Evolutionary conservation across 2,113 vertebrate genomes (phyloP), one percentile per base, ranked within the genome.

Genomic region (Lonchura striata): DNA sequence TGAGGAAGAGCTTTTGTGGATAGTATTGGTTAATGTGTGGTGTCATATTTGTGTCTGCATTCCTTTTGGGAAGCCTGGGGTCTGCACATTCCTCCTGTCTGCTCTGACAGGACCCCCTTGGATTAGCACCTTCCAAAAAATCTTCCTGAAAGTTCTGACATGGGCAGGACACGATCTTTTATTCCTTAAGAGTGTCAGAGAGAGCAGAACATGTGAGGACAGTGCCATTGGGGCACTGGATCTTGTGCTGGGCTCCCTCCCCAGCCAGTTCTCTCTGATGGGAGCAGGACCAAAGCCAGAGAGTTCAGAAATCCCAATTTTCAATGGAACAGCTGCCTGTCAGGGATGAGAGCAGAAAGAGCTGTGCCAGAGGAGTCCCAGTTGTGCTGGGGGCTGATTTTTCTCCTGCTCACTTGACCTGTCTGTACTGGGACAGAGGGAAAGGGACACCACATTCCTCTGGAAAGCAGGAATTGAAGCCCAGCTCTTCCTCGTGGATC

Each of bases 181-280:
- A 21, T 13, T 35, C 47, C 31, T 28, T 64, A 10, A 3, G 2
- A 4, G 41, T 3, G 5, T 68, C 69, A 60, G 54, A 35, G 75
- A 14, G 10, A 18, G 35, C 46, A 52, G 41, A 57, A 59, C 5
- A 3, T 1, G 0, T 1, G 1, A 23, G 54, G 31, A 25, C 13
- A 10, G 31, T 2, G n/a, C 16, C 23, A 68, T 15, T 3, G 12
- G 27, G 61, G 42, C 63, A 21, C 23, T 12, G n/a, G 47, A 59
- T 35, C 68, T 42, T 17, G 11, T 30, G 41, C 37, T 24, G 18
- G 37, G 15, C 39, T n/a, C 74, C 30, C 24, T 39, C n/a, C 31
- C 20, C 47, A 33, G 42, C 2, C 1, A 0, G 4, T 3, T 33
- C 57, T 35, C 85, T 56, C 39, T 13, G 31, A 22, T 9, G 50